A percentile compares a stretch with the other conserved stretches of the same genome.
These are phyloP conservation scores for Atta cephalotes DNA, from an alignment of 1,140 invertebrate genomes.

Conservation along the genomic window DNA sequence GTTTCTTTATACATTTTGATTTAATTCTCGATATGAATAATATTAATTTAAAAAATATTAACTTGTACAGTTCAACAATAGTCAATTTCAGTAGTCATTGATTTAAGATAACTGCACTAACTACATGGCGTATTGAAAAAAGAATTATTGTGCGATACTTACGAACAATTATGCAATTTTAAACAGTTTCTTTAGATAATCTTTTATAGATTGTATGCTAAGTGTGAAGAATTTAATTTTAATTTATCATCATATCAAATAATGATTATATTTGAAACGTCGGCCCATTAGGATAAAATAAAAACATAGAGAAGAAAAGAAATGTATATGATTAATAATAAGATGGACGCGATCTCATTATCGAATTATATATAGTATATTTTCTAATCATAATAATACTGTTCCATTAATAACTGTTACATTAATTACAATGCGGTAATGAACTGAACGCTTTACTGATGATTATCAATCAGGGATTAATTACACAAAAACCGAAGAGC, in stretches of 20 bases:
- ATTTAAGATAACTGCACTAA: neutral
- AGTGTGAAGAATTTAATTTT: neutral
- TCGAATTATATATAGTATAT: slow-evolving; percentile 70
- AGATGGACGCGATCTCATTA: slow-evolving; percentile 39
- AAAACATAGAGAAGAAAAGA: neutral
- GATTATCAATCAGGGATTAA: slow-evolving; percentile 19
- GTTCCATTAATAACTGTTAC: slow-evolving; percentile 74
- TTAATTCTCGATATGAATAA: neutral
- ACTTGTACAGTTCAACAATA: neutral
- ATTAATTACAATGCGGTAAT: slow-evolving; percentile 74
- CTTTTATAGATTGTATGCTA: neutral
- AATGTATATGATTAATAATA: neutral
- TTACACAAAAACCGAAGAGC: slow-evolving; percentile 26
- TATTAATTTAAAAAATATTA: neutral
- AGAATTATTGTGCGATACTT: neutral
- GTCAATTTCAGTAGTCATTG: neutral
- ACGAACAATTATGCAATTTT: neutral
- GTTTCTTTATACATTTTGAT: neutral
- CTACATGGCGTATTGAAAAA: neutral
- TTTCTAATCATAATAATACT: slow-evolving; percentile 75
- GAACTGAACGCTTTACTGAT: slow-evolving; percentile 62
- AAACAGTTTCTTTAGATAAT: neutral
- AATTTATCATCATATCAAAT: neutral
- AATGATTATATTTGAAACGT: neutral
- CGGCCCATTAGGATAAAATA: neutral